phyloP scores from a whole-genome alignment of 2,888 invertebrate genomes.

The Eumerus sabulonum region DNA sequence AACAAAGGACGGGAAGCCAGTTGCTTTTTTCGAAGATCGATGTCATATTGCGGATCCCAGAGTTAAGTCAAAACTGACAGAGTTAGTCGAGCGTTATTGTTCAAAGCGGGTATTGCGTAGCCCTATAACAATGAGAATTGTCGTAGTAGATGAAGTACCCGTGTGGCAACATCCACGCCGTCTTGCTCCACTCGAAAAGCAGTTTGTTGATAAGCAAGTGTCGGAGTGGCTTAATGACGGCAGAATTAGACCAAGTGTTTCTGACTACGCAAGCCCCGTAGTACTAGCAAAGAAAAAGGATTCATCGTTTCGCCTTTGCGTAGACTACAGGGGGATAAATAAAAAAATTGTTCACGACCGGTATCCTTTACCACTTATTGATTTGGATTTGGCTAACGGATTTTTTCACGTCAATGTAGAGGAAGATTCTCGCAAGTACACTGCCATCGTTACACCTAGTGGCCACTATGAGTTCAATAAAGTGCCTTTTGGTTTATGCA shows the following conservation, averaged over 20 bases:
- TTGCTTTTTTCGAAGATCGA: neutral
- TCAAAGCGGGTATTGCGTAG: conserved; percentile 2
- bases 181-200: conserved; percentile 15
- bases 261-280: conserved; percentile 23
- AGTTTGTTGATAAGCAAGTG: conserved; percentile 10
- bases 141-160: conserved; percentile 13
- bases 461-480: conserved; percentile 75
- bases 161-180: conserved; percentile 28
- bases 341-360: conserved; percentile 15
- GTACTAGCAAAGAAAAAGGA: conserved; percentile 27
- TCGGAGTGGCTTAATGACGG: conserved; percentile 2
- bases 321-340: conserved; percentile 23
- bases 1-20: neutral
- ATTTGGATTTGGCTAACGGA: conserved; percentile 26
- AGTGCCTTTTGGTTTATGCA: conserved; percentile 3
- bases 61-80: neutral
- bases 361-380: conserved; percentile 31
- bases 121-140: conserved; percentile 18
- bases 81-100: conserved; percentile 8
- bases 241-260: conserved; percentile 26
- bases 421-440: conserved; percentile 68
- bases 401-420: conserved; percentile 48
- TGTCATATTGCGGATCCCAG: neutral
- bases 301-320: conserved; percentile 6
- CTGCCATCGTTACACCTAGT: conserved; percentile 72